Base-by-base conservation (phyloP, 2,888 invertebrate genomes). In the Hipparchia sbordonii region DNA sequence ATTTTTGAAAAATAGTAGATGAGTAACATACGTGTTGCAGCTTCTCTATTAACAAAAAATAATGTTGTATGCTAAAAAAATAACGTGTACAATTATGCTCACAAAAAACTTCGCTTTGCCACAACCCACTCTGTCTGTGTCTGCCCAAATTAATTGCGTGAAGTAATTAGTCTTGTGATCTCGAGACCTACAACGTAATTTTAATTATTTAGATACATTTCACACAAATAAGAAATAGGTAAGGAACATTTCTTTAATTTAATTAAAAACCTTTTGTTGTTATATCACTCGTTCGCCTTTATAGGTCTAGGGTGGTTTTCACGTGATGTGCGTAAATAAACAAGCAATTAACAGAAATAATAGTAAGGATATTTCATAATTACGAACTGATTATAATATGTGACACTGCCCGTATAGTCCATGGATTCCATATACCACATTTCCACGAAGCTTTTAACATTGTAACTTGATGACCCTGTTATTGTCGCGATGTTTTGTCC, bases 61-160 rank as follows among this genome's bases (percentile, higher is more conserved):
- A 23, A 23, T 23, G 23, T 23, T 23, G 23, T 39, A 39, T 39
- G 39, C 39, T 39, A 39, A 39, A 39, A 5, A 5, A 39, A 39
- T 39, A 39, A 39, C 6, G 1, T 39, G 12, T 6, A 6, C 45
- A 13, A 13, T 1, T 12, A 79, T 80, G 79, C 81, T 89, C 84
- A 93, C 93, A 75, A 84, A 84, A 77, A 93, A 93, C 74, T 84
- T 90, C 1, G 86, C 87, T 83, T 83, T 88, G 3, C 92, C 93
- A 76, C 93, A 93, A 46, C 93, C 93, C 4, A 93, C 88, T 63
- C 80, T 78, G 69, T 85, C 83, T 4, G 91, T 90, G 13, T 89
- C 86, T 9, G 90, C 92, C 93, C 93, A 93, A 76, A 93, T 88
- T 77, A 93, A 80, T 81, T 93, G 93, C 10, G 91, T 91, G 71